phyloP scores from a whole-genome alignment of 2,113 vertebrate genomes.

The Petrocephalus zakoni region DNA sequence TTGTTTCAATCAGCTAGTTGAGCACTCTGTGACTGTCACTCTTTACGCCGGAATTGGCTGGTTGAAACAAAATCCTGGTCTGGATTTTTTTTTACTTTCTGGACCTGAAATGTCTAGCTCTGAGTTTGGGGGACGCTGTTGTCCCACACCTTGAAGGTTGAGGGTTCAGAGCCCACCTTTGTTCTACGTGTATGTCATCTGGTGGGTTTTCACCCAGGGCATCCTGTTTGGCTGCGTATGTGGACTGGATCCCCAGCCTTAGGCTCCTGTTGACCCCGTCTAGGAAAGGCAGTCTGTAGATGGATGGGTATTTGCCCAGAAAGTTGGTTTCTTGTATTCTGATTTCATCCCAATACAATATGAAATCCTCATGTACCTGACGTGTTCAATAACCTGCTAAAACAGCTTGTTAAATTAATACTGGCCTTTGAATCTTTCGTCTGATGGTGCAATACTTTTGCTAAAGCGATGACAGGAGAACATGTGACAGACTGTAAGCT shows the following conservation, averaged over 20 bases:
- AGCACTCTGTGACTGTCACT: background rate
- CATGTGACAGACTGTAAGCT: background rate
- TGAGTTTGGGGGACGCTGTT: background rate
- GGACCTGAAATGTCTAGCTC: background rate
- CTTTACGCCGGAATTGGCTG: background rate
- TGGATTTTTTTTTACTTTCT: background rate
- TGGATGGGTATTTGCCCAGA: background rate
- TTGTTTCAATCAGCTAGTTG: background rate
- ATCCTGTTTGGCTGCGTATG: background rate
- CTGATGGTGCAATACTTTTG: background rate
- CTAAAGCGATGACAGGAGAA: background rate
- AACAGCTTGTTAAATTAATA: background rate
- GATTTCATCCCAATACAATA: background rate
- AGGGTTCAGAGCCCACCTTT: background rate
- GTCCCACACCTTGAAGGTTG: background rate
- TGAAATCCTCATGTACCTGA: background rate
- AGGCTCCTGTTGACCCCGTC: background rate
- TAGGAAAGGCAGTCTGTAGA: background rate
- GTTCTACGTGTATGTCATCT: background rate
- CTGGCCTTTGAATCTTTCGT: background rate
- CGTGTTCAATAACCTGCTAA: background rate
- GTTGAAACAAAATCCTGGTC: background rate
- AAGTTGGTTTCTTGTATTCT: background rate
- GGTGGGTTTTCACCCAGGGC: background rate
- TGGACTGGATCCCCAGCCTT: background rate